These are phyloP conservation scores for Morpho achilles DNA, from an alignment of 2,888 invertebrate genomes.

Conservation along the genomic window DNA sequence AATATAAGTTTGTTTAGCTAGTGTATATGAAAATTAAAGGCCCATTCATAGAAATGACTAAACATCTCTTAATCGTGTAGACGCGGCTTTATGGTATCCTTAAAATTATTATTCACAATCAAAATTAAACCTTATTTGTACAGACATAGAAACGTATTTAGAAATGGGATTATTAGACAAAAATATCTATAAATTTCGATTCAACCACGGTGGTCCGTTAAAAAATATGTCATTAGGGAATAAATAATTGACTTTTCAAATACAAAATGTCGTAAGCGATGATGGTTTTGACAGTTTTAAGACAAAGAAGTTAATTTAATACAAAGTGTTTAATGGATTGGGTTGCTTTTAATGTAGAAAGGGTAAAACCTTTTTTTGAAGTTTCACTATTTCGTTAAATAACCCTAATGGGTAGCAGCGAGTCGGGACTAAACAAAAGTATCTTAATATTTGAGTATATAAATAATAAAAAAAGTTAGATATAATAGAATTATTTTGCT, in stretches of 20 bases:
- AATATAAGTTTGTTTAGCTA: slow-evolving; percentile 25
- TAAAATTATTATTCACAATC: slow-evolving; percentile 1
- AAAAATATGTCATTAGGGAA: slow-evolving; percentile 13
- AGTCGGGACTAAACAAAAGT: too few species aligned
- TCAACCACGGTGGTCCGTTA: slow-evolving; percentile 23
- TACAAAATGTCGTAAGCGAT: slow-evolving; percentile 12
- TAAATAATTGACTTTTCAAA: slow-evolving; percentile 23
- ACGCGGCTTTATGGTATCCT: slow-evolving; percentile 17
- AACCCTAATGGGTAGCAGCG: too few species aligned
- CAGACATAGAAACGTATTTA: not conserved
- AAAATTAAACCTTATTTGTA: slow-evolving; percentile 1
- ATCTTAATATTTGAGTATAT: too few species aligned
- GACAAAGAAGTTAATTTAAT: slow-evolving; percentile 16
- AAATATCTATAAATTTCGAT: slow-evolving; percentile 7
- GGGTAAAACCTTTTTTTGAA: too few species aligned
- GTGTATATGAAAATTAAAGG: slow-evolving; percentile 47
- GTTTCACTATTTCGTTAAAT: too few species aligned
- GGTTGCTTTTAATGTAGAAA: too few species aligned
- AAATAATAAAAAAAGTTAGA: too few species aligned
- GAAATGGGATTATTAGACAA: not conserved
- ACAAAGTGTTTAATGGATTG: slow-evolving; percentile 12
- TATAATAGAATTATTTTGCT: too few species aligned
- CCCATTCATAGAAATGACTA: slow-evolving; percentile 47
- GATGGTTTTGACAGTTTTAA: slow-evolving; percentile 23
- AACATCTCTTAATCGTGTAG: slow-evolving; percentile 36